Base-by-base conservation (phyloP, 2,888 invertebrate genomes). In the Melikaiella ostensackeni region DNA sequence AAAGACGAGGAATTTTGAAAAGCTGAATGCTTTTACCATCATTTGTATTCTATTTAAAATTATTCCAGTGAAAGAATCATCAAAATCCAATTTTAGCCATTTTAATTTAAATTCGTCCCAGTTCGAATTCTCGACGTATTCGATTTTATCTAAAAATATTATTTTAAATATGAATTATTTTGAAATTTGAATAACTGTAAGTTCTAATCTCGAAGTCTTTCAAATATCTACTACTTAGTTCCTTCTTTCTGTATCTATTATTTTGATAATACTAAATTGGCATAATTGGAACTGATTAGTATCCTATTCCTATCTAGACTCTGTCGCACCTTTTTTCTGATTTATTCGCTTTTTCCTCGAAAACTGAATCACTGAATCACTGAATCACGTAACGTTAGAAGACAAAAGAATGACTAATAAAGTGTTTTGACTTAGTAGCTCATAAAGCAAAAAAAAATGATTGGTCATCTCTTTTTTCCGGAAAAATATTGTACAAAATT, bases 321-420 rank as follows among this genome's bases (percentile, higher is more conserved):
- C n/a, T 9, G 11, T 70, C 11, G 30, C 19, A 30, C 30, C 46
- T 66, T 50, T 70, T 70, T 70, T 66, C 42, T 8, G 21, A 21
- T 27, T 70, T 46, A 70, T 50, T 46, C 46, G 27, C 46, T 19
- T 27, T 50, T 70, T 70, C 70, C n/a, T 27, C 27, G 70, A 75
- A 78, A 75, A n/a, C n/a, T n/a, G n/a, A n/a, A n/a, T n/a, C n/a
- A 63, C 24, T 24, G 64, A 74, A 76, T 66, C 76, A 30, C 50
- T 59, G 16, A 76, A 55, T 62, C 61, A 50, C 50, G 73, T 62
- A 62, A 50, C 50, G 62, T 57, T 30, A 16, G 19, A 59, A 33
- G 21, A 61, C 70, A 19, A 59, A 35, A 62, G 35, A 42, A 30
- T 38, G 70, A 46, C 50, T 55, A 70, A 50, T 70, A n/a, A 27